phyloP scores from a whole-genome alignment of 23 tunicate genomes.

The Clavelina lepadiformis region DNA sequence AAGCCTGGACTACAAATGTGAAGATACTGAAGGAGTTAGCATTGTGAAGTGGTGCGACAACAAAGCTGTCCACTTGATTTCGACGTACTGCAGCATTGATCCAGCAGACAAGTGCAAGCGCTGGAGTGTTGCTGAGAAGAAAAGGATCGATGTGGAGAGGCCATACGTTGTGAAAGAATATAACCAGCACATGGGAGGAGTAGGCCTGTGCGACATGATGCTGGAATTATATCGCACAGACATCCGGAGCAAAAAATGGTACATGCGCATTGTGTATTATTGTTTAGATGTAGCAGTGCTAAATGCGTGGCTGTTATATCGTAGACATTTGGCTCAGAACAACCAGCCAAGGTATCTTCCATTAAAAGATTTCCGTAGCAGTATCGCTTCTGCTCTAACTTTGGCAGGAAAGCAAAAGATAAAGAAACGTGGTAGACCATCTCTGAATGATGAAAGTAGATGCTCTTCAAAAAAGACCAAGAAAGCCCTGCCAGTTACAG shows the following conservation, averaged over 20 bases:
- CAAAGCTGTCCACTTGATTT: constrained; percentile 10
- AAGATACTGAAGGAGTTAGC: not conserved
- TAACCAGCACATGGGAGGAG: constrained; percentile 22
- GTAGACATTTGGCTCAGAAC: constrained; percentile 6
- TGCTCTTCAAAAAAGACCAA: too few species aligned
- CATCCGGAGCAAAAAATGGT: constrained; percentile 21
- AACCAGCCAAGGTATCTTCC: not conserved
- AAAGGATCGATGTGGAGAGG: constrained; percentile 14
- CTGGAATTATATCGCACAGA: constrained; percentile 10
- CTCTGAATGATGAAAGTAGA: not conserved
- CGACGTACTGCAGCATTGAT: constrained; percentile 8
- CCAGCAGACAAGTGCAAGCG: constrained; percentile 19
- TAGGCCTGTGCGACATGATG: constrained; percentile 25
- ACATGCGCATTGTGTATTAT: constrained; percentile 25
- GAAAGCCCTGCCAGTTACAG: too few species aligned
- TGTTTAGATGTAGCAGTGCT: constrained; percentile 14
- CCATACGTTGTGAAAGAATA: constrained; percentile 19
- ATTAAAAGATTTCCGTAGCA: constrained; percentile 5
- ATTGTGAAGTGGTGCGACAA: constrained; percentile 12
- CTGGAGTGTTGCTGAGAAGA: constrained; percentile 7
- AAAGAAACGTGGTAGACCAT: constrained; percentile 9
- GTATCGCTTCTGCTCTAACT: constrained; percentile 7
- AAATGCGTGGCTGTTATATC: constrained; percentile 3
- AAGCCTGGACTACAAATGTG: not conserved
- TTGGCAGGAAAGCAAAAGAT: constrained; percentile 4